These are phyloP conservation scores for Phylloscopus collybita DNA, from an alignment of 2,797 vertebrate species.

Conservation along the genomic window DNA sequence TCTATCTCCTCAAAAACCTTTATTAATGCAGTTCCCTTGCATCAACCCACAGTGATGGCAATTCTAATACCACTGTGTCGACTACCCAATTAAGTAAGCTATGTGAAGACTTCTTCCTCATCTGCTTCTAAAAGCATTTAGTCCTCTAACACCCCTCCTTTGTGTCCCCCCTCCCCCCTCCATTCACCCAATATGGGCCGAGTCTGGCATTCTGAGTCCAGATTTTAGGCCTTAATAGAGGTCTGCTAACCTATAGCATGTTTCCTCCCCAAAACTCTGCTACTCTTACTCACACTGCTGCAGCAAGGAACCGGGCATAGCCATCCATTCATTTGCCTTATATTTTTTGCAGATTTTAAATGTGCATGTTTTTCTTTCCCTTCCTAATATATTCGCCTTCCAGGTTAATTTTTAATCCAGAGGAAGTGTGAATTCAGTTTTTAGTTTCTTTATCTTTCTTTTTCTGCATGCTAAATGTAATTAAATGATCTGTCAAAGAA, in stretches of 20 bases:
- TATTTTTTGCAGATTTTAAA: background rate
- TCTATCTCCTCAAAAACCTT: background rate
- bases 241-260: background rate
- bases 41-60: background rate
- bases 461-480: background rate
- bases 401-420: background rate
- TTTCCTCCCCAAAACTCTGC: background rate
- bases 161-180: rapidly evolving
- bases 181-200: background rate
- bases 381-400: background rate
- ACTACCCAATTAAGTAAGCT: background rate
- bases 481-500: background rate
- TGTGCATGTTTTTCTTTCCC: background rate
- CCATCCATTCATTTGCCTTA: background rate
- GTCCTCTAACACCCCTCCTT: background rate
- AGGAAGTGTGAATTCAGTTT: background rate
- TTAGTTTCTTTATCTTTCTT: background rate
- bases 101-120: background rate
- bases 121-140: background rate
- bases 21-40: background rate
- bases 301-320: background rate
- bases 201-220: background rate
- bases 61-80: background rate
- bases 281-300: background rate
- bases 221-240: background rate